Conservation (phyloP, 2,888 invertebrate genomes). For the Trypoxylon attenuatum region DNA sequence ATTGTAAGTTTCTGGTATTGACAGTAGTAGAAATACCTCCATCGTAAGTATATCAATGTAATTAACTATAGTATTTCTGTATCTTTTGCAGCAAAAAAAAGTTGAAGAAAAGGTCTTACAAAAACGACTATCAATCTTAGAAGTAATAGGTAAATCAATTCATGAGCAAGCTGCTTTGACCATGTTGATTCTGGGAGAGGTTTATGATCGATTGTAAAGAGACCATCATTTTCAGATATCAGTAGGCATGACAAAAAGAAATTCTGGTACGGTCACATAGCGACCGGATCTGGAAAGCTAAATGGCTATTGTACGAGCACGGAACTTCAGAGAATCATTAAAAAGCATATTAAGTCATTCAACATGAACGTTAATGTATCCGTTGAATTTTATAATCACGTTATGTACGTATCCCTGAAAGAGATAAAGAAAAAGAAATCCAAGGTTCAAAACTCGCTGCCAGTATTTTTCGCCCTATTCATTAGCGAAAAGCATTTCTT, state of each 20-base stretch:
- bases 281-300: constrained; percentile 24
- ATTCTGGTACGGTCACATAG: constrained; percentile 59
- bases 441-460: neutral
- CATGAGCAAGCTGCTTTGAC: neutral
- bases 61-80: constrained; percentile 15
- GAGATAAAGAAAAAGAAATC: constrained; percentile 17
- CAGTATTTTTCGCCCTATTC: constrained; percentile 59
- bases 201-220: neutral
- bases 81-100: constrained; percentile 43
- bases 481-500: constrained; percentile 62
- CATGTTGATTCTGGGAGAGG: neutral
- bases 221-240: constrained; percentile 51
- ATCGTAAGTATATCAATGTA: neutral
- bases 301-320: constrained; percentile 14
- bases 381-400: constrained; percentile 43
- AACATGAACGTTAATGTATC: constrained; percentile 50
- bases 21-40: neutral
- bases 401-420: constrained; percentile 56
- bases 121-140: constrained; percentile 55
- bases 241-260: constrained; percentile 62
- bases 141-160: constrained; percentile 58
- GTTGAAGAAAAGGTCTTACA: constrained; percentile 45
- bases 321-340: constrained; percentile 48
- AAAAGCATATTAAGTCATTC: constrained; percentile 33
- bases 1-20: constrained; percentile 48